phyloP scores from a whole-genome alignment of 2,113 vertebrate species.

The Triplophysa siluroides region DNA sequence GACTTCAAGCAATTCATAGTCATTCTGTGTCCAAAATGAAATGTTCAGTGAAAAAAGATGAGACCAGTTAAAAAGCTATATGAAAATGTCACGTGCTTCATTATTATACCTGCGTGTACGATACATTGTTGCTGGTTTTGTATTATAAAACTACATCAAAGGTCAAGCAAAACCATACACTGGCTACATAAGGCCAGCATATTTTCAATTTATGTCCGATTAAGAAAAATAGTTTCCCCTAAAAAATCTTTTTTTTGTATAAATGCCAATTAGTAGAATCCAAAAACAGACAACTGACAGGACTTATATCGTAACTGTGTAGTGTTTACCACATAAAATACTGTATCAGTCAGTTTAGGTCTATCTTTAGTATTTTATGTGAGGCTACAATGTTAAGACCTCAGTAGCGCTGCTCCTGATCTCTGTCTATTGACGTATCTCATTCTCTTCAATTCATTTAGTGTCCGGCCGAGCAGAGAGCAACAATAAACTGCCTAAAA shows the following conservation, averaged over 20 bases:
- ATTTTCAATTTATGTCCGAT: too few species aligned
- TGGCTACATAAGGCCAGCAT: too few species aligned
- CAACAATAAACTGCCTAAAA: conserved; percentile 57
- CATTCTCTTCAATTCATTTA: conserved; percentile 21
- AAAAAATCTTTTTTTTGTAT: too few species aligned
- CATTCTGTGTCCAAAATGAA: background rate
- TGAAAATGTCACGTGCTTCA: background rate
- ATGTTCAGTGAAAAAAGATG: background rate
- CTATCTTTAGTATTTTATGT: background rate
- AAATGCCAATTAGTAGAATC: too few species aligned
- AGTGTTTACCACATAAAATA: too few species aligned
- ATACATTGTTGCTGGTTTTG: too few species aligned
- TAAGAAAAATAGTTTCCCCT: too few species aligned
- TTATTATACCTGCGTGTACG: background rate
- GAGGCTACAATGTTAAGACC: background rate
- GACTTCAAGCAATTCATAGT: background rate
- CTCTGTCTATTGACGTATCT: background rate
- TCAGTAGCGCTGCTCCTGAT: background rate
- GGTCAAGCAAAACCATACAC: too few species aligned
- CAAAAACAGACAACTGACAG: too few species aligned
- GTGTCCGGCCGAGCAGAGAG: conserved; percentile 28
- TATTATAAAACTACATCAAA: too few species aligned
- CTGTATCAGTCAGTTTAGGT: too few species aligned
- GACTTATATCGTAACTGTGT: too few species aligned
- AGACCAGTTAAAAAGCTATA: background rate